These are phyloP conservation scores for Aphidoletes aphidimyza DNA, from an alignment of 2,888 invertebrate species.

Conservation along the genomic window DNA sequence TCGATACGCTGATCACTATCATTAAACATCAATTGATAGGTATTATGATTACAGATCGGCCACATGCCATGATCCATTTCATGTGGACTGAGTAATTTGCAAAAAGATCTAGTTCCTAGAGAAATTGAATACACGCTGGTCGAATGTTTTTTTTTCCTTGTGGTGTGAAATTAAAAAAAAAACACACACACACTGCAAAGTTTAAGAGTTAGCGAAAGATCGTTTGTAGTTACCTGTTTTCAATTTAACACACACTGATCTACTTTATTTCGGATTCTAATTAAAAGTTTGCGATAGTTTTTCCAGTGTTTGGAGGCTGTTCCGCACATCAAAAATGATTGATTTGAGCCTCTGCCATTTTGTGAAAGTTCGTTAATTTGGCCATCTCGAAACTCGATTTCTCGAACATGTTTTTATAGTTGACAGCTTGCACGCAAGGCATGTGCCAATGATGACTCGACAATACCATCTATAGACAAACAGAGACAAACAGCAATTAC, in stretches of 20 bases:
- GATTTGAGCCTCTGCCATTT: background rate
- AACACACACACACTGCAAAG: too few relatives aligned
- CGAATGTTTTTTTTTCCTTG: slow-evolving; percentile 1
- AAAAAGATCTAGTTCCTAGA: background rate
- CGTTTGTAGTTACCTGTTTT: too few relatives aligned
- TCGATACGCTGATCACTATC: background rate
- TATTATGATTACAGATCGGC: background rate
- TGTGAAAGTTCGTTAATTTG: slow-evolving; percentile 11
- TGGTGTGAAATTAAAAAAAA: background rate
- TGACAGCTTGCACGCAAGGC: background rate
- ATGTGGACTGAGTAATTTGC: background rate
- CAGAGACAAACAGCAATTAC: background rate
- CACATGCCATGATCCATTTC: background rate
- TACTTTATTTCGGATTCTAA: slow-evolving; percentile 2
- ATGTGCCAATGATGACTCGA: background rate
- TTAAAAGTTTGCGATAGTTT: background rate
- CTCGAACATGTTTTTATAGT: background rate
- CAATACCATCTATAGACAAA: background rate
- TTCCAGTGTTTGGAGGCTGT: background rate
- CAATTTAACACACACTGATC: background rate
- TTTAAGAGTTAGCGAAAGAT: too few relatives aligned
- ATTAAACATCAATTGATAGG: background rate
- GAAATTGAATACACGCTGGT: background rate
- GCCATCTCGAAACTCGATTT: background rate
- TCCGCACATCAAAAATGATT: background rate